phyloP scores from a whole-genome alignment of 2,797 vertebrate genomes.

The Eptatretus atami region DNA sequence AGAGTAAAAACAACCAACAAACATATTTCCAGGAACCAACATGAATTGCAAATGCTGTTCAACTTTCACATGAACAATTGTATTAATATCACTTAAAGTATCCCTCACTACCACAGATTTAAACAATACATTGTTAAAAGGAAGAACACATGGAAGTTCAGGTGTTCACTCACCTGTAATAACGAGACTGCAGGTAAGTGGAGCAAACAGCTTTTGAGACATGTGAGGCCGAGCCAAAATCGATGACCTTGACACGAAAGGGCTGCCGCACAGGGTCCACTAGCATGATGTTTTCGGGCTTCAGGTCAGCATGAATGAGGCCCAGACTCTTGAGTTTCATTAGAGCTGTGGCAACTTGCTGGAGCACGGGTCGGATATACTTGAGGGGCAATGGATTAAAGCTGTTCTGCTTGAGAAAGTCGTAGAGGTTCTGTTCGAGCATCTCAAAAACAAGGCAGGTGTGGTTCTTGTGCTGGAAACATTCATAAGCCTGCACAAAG shows the following conservation, averaged over 20 bases:
- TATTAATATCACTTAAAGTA: too few species aligned
- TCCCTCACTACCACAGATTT: too few species aligned
- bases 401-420: conserved; percentile 95
- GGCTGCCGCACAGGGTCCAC: conserved; percentile 73
- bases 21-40: too few species aligned
- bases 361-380: conserved; percentile 69
- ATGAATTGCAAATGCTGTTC: too few species aligned
- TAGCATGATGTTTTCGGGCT: conserved; percentile 93
- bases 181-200: conserved; percentile 83
- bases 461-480: conserved; percentile 98
- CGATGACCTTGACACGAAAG: conserved; percentile 83
- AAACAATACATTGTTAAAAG: too few species aligned
- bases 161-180: conserved; percentile 43
- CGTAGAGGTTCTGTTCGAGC: conserved; percentile 94
- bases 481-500: conserved; percentile 87
- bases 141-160: neutral
- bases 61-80: too few species aligned
- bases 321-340: conserved; percentile 89
- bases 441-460: conserved; percentile 98
- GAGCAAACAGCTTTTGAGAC: conserved; percentile 90
- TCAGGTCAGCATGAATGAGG: conserved; percentile 77
- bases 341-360: conserved; percentile 75
- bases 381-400: conserved; percentile 85
- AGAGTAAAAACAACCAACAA: too few species aligned
- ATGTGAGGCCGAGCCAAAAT: conserved; percentile 85